Conservation (phyloP, 2,113 vertebrate genomes). For the Edolisoma coerulescens region DNA sequence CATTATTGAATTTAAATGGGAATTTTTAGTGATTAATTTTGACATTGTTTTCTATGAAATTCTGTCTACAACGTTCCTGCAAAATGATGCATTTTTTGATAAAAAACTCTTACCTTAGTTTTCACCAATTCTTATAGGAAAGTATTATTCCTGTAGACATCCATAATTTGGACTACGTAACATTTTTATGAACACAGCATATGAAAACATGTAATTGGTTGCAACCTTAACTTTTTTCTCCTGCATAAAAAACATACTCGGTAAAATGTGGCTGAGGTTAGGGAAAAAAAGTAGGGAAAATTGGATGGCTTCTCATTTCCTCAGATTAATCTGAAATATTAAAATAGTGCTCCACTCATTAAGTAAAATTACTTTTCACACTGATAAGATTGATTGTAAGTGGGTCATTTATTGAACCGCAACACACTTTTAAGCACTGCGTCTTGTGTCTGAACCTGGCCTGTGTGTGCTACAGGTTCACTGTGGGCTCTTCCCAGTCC, state of each 20-base stretch:
- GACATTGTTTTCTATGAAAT: neutral
- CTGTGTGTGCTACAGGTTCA: neutral
- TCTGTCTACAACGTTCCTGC: neutral
- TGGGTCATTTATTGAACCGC: neutral
- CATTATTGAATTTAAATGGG: neutral
- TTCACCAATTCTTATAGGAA: neutral
- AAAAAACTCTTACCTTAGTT: neutral
- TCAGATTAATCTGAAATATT: neutral
- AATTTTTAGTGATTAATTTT: neutral
- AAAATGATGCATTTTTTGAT: neutral
- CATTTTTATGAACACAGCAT: neutral
- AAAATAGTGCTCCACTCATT: neutral
- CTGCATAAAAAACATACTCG: neutral
- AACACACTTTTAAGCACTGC: neutral
- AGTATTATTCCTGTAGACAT: neutral
- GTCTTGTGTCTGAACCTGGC: neutral
- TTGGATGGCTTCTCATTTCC: neutral
- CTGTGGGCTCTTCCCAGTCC: neutral
- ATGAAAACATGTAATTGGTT: neutral
- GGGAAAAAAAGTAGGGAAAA: neutral
- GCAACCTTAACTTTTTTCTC: neutral
- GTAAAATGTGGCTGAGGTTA: neutral
- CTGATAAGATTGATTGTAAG: neutral
- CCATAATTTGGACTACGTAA: neutral
- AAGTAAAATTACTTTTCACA: neutral